Conservation (phyloP, 2,888 invertebrate genomes). For the Nemotelus pantherinus region DNA sequence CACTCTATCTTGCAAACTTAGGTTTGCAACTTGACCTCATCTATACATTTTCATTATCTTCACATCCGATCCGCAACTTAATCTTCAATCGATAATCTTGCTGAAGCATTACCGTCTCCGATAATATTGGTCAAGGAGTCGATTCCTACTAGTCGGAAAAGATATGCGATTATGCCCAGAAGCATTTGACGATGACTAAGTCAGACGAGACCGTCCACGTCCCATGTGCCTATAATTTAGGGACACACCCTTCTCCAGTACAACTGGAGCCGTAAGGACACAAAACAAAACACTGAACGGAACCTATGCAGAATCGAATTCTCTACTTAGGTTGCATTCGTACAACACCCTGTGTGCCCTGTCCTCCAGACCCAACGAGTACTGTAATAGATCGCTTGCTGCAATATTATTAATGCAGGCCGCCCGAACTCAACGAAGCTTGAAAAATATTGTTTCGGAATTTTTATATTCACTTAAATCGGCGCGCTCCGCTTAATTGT, state of each 20-base stretch:
- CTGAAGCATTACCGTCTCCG: constrained; percentile 40
- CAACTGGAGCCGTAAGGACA: constrained; percentile 22
- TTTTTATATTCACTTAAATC: constrained; percentile 28
- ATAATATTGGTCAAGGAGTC: constrained; percentile 31
- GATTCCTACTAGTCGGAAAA: constrained; percentile 39
- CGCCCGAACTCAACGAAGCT: neutral
- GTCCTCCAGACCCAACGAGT: neutral
- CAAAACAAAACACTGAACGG: neutral
- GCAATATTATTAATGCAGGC: constrained; percentile 11
- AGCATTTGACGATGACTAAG: constrained; percentile 45
- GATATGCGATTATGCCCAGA: constrained; percentile 47
- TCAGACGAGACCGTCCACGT: constrained; percentile 20
- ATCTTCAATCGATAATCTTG: constrained; percentile 47
- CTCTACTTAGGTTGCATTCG: neutral
- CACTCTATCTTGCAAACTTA: too few species aligned
- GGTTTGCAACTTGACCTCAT: neutral
- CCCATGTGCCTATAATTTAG: constrained; percentile 48
- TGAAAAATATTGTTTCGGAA: neutral
- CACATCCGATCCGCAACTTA: constrained; percentile 23
- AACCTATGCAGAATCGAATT: neutral
- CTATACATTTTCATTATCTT: constrained; percentile 28
- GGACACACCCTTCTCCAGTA: constrained; percentile 47
- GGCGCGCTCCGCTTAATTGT: constrained; percentile 29
- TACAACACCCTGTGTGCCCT: constrained; percentile 1
- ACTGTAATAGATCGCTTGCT: neutral